Conservation (phyloP, 1,140 invertebrate genomes). For the Trichonephila inaurata region DNA sequence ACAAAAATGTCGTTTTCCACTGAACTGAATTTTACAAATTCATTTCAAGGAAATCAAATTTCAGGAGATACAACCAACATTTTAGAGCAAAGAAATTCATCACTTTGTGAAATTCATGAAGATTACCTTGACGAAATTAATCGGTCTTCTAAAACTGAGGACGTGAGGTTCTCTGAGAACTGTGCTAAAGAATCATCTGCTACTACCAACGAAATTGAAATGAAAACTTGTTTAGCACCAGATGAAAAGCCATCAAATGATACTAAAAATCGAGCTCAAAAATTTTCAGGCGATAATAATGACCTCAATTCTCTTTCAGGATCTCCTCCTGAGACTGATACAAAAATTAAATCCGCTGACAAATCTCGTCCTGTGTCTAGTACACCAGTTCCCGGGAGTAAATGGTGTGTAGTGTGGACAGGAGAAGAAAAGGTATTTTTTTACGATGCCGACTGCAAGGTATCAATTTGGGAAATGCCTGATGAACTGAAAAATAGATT, state of each 20-base stretch:
- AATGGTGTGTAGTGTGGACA: slow-evolving; percentile 99
- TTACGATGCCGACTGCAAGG: slow-evolving; percentile 91
- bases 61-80: background rate
- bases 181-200: background rate
- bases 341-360: slow-evolving; percentile 84
- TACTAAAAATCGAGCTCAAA: background rate
- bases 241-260: background rate
- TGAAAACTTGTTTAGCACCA: background rate
- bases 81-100: background rate
- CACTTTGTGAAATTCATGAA: background rate
- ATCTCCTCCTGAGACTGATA: slow-evolving; percentile 81
- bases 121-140: background rate
- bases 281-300: background rate
- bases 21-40: background rate
- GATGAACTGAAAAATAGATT: slow-evolving; percentile 91
- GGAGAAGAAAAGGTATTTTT: slow-evolving; percentile 96
- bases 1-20: too few species aligned
- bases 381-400: slow-evolving; percentile 96
- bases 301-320: slow-evolving; percentile 80
- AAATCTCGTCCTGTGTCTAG: slow-evolving; percentile 94
- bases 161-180: background rate
- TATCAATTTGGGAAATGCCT: slow-evolving; percentile 98
- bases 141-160: background rate
- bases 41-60: background rate
- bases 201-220: background rate